These are phyloP conservation scores for Dicranocentrus wangi DNA, from an alignment of 2,888 invertebrate genomes.

Conservation along the genomic window DNA sequence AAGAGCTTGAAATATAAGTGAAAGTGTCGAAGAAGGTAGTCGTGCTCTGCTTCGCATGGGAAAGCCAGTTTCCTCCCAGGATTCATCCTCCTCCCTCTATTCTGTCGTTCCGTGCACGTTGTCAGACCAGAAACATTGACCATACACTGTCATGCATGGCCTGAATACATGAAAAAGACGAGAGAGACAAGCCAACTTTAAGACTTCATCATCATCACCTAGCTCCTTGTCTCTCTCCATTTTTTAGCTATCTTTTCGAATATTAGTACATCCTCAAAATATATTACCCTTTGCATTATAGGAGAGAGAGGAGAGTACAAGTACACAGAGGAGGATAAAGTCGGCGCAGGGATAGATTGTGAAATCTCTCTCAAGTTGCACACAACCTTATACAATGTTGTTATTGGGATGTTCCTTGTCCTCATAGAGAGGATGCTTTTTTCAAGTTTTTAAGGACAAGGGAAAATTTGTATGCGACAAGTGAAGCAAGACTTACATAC, in stretches of 20 bases:
- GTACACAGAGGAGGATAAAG: no score
- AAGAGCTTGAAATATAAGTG: slow-evolving; percentile 54
- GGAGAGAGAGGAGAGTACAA: no score
- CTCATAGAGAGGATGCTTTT: no score
- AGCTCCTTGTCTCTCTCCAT: not conserved
- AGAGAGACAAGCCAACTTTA: slow-evolving; percentile 5
- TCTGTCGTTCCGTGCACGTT: slow-evolving; percentile 38
- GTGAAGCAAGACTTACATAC: slow-evolving; percentile 44
- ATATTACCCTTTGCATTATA: no score
- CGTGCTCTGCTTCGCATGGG: not conserved
- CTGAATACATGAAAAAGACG: slow-evolving; percentile 33
- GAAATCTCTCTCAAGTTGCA: no score
- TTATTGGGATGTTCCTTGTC: no score
- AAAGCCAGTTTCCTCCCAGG: not conserved
- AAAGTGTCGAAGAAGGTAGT: slow-evolving; percentile 55
- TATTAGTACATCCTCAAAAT: no score
- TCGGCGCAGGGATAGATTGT: no score
- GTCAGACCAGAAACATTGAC: slow-evolving; percentile 42
- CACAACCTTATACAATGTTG: no score
- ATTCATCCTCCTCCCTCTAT: no score
- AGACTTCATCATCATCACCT: slow-evolving; percentile 17
- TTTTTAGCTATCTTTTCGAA: not conserved
- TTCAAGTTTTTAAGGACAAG: not conserved
- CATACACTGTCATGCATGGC: slow-evolving; percentile 45
- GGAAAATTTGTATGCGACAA: slow-evolving; percentile 41